These are phyloP conservation scores for Drosophila melanosoma DNA, from an alignment of 2,888 invertebrate species.

Conservation along the genomic window DNA sequence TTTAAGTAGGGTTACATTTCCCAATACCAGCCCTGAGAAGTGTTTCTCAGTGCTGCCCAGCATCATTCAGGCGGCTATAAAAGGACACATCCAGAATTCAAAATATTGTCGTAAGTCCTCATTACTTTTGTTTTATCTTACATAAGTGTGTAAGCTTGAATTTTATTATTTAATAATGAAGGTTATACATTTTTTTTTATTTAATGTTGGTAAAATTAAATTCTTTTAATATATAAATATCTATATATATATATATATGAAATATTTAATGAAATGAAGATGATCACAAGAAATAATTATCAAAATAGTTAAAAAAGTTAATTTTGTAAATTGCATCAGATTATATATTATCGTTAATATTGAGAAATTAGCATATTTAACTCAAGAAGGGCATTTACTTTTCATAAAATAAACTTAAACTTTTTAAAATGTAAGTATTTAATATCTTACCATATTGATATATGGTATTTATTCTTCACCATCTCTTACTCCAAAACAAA, in stretches of 20 bases:
- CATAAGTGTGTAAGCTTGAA: background rate
- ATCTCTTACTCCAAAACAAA: background rate
- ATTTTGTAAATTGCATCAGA: background rate
- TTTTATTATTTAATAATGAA: background rate
- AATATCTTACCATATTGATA: background rate
- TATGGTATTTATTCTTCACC: background rate
- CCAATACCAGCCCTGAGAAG: slow-evolving; percentile 56
- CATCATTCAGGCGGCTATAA: slow-evolving; percentile 3
- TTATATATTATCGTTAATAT: background rate
- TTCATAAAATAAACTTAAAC: background rate
- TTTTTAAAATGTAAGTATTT: background rate
- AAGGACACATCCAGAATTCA: background rate
- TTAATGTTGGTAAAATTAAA: background rate
- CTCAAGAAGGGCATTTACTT: too few species aligned
- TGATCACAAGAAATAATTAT: background rate
- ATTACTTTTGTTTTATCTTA: slow-evolving; percentile 1
- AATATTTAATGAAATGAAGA: background rate
- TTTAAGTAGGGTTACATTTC: slow-evolving; percentile 80
- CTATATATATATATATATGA: background rate
- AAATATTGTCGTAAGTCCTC: background rate
- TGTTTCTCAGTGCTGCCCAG: slow-evolving; percentile 24
- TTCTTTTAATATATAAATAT: background rate
- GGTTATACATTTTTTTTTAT: background rate
- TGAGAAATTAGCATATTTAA: background rate
- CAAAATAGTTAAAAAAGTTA: too few species aligned